A percentile compares a stretch with the other conserved stretches of the same genome.
phyloP scores from a whole-genome alignment of 2,797 vertebrate genomes.

The Buphagus erythrorhynchus region DNA sequence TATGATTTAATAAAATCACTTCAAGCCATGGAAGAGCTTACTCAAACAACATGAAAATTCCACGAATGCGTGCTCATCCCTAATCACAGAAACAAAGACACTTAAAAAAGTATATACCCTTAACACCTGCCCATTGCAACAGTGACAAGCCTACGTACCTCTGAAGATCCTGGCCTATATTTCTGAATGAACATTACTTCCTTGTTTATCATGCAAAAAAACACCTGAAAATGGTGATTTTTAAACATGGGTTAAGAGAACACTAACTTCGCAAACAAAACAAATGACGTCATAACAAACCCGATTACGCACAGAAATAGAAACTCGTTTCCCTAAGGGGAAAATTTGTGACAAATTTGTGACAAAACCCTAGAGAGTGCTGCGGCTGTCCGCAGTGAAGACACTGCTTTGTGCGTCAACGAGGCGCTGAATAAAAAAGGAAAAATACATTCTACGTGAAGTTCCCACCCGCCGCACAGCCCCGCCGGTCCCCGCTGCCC shows the following conservation, averaged over 20 bases:
- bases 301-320: background rate
- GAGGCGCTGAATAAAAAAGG: background rate
- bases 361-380: background rate
- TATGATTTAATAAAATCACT: background rate
- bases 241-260: background rate
- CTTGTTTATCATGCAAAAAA: background rate
- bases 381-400: background rate
- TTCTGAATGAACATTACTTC: background rate
- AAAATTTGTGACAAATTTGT: background rate
- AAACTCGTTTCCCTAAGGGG: background rate
- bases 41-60: background rate
- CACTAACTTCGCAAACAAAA: background rate
- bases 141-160: background rate
- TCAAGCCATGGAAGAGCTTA: background rate
- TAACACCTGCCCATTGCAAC: background rate
- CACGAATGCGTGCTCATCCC: fast-evolving
- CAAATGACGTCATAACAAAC: background rate
- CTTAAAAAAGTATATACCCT: background rate
- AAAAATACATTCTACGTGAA: background rate
- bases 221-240: background rate
- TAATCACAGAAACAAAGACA: background rate
- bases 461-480: background rate
- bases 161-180: background rate
- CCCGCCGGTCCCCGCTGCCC: background rate
- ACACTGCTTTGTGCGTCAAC: constrained; percentile 7